Evolutionary conservation across 2,888 invertebrate species (phyloP), one percentile per base, ranked within the genome.

Genomic region (Lobophora halterata): DNA sequence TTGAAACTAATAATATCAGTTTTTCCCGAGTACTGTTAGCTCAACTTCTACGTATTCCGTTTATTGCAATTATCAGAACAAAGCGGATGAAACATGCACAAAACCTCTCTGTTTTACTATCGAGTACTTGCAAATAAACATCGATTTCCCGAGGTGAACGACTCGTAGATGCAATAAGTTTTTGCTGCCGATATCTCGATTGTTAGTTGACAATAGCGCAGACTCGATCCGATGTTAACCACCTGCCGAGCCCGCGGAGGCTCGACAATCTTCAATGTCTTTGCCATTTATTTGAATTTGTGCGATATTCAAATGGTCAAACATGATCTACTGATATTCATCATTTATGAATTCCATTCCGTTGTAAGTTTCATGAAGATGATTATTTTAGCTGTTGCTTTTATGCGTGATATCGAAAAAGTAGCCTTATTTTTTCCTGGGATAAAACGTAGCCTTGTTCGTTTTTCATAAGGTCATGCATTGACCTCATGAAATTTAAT

Each of bases 131-230:
- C 29, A 25, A 43, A 43, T 71, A 70, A 74, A 71, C 67, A 72
- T 56, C 55, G 63, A 68, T 72, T 77, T 72, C 66, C 50, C 63
- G 63, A 55, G 78, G 76, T 79, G 70, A 79, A 75, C 59, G 78
- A 74, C 76, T 61, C 52, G 41, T 34, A 46, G 43, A 21, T 31
- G 44, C 43, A 35, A 36, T 31, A 16, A 24, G 52, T 73, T 71
- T 74, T 73, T 71, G 62, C 58, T 42, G 58, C 38, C 45, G 55
- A 55, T 61, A 60, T 64, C 63, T 56, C 58, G 62, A 55, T 68
- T 74, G 74, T 73, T 63, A 52, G 47, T 45, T 61, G 62, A 67
- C 60, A 71, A 67, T 63, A 49, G 63, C 54, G 52, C 51, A 54
- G 60, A 58, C 60, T 57, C 49, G 49, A 47, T 49, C 47, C 47